phyloP scores from a whole-genome alignment of 2,113 vertebrate genomes.

The human region DNA sequence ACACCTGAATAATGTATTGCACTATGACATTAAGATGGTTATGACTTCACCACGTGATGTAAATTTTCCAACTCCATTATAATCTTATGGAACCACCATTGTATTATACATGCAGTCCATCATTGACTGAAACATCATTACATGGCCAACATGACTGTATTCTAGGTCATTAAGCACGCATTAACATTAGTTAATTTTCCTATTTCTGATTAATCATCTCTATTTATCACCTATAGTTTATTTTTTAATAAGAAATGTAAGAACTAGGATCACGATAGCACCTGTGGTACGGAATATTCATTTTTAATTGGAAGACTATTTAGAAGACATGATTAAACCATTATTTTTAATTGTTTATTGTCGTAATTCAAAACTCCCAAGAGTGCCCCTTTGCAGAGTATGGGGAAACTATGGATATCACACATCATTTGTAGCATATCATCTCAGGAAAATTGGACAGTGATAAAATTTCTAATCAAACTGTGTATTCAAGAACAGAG shows the following conservation, averaged over 20 bases:
- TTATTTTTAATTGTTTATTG: neutral
- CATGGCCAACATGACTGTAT: no score
- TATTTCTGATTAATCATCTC: neutral
- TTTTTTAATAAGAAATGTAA: neutral
- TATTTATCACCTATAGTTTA: neutral
- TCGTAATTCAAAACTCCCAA: neutral
- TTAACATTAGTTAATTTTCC: neutral
- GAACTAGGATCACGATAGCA: neutral
- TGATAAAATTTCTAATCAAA: no score
- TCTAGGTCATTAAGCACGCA: neutral
- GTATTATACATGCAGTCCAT: no score
- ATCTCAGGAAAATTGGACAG: no score
- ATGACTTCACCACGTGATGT: no score
- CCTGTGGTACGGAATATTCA: neutral
- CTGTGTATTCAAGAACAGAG: no score
- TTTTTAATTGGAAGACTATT: neutral
- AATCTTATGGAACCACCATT: no score
- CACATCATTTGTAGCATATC: no score
- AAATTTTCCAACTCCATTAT: no score
- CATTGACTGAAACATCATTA: no score
- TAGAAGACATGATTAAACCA: neutral
- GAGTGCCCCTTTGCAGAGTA: neutral
- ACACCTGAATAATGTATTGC: no score
- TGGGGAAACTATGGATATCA: neutral
- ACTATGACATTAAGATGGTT: no score